Evolutionary conservation across 2,113 vertebrate species (phyloP), one percentile per base, ranked within the genome.

Genomic region (Cepphus grylle): DNA sequence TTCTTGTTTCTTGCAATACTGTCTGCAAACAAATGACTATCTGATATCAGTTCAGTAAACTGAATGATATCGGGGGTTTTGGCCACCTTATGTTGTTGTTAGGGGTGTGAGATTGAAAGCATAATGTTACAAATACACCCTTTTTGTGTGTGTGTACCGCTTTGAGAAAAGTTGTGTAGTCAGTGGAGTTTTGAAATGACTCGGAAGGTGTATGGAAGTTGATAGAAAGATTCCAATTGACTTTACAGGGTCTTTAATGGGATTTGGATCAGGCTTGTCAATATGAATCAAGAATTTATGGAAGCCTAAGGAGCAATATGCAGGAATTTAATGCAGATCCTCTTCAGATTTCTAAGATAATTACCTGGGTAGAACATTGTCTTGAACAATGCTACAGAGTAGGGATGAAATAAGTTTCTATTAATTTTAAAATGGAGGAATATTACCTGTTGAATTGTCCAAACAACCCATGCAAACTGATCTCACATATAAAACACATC

Each of bases 221-320:
- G 82, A 93, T 52, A 67, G 62, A 86, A 81, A 90, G 84, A 47
- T 92, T 95, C 32, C 15, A 45, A 36, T 90, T 76, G 88, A 88
- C 26, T 81, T 93, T 45, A 40, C 43, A 87, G 84, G 69, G 87
- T 79, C 30, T 80, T 92, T 43, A 42, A 42, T 88, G 86, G 74
- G 42, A 77, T 95, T 92, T 92, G 81, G 66, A 92, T 80, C 53
- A 77, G 73, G 18, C 34, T 83, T 88, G 81, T 49, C 53, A 71
- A 87, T 69, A 27, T 34, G 69, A 93, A 96, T 95, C 78, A 94
- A 95, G 92, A 96, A 93, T 96, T 97, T 92, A 94, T 1, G 10
- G 59, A 32, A 84, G 55, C 55, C 67, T 91, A 72, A 96, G n/a
- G 9, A 94, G 40, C 45, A 79, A 43, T 8, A 47, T 23, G 38